Conservation (phyloP, 2,888 invertebrate species). For the Augiades crinisus region DNA sequence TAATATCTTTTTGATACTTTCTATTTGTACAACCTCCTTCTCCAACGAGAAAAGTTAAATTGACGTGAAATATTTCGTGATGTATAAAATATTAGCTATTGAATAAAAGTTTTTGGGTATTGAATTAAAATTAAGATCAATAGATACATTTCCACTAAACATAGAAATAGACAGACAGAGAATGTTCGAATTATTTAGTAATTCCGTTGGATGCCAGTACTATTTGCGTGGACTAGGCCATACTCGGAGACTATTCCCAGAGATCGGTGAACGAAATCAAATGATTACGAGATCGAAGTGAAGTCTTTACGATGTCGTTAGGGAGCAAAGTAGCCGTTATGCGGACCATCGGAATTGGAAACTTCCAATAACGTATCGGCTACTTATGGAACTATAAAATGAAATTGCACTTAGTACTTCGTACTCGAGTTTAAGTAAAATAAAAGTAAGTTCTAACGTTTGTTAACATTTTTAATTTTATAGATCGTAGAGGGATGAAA, state of each 20-base stretch:
- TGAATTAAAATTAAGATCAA: too few relatives aligned
- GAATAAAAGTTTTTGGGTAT: background rate
- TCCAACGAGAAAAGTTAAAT: background rate
- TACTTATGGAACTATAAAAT: too few relatives aligned
- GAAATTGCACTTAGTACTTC: slow-evolving; percentile 11
- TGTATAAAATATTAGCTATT: background rate
- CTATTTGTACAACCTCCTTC: background rate
- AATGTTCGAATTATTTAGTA: background rate
- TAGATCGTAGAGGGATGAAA: too few relatives aligned
- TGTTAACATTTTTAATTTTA: too few relatives aligned
- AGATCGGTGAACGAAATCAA: slow-evolving; percentile 14
- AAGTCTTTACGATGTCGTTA: slow-evolving; percentile 25
- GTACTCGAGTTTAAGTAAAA: slow-evolving; percentile 20
- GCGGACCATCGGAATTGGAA: slow-evolving; percentile 19
- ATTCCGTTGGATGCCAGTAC: background rate
- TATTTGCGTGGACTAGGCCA: background rate
- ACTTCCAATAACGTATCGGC: slow-evolving; percentile 20
- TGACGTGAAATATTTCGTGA: background rate
- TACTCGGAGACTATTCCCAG: slow-evolving; percentile 5
- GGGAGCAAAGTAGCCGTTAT: slow-evolving; percentile 23
- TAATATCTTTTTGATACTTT: too few relatives aligned
- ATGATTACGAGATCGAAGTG: slow-evolving; percentile 22
- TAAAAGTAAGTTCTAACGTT: slow-evolving; percentile 16
- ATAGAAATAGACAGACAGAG: background rate
- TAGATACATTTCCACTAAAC: background rate